Evolutionary conservation across 1,140 invertebrate species (phyloP).

Genomic region (Monochamus saltuarius): DNA sequence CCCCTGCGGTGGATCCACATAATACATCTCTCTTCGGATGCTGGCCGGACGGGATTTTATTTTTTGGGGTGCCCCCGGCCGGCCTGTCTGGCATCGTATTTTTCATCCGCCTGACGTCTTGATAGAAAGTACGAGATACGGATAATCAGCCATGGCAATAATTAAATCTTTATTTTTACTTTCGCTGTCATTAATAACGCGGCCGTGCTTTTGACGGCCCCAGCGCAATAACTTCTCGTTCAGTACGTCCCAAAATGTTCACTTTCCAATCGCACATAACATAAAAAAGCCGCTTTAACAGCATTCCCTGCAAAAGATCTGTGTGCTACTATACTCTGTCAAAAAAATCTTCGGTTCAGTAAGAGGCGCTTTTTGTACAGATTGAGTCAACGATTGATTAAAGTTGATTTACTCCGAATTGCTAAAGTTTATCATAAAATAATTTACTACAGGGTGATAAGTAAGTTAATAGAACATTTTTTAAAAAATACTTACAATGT

Average conservation of each 20-base stretch:
- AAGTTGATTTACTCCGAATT: no score
- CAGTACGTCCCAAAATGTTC: not conserved
- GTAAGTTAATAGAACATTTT: no score
- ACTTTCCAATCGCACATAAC: no score
- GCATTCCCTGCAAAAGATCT: no score
- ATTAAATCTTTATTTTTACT: constrained; percentile 17
- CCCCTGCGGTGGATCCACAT: constrained; percentile 44
- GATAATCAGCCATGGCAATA: constrained; percentile 14
- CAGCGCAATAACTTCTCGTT: not conserved
- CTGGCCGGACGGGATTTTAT: constrained; percentile 21
- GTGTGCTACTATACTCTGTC: no score
- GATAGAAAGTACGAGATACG: constrained; percentile 39
- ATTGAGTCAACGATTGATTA: no score
- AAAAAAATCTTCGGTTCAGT: no score
- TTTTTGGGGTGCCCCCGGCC: constrained; percentile 27
- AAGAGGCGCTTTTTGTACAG: no score
- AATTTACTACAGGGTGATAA: no score
- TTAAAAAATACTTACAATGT: no score
- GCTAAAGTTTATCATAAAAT: no score
- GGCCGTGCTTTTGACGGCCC: not conserved
- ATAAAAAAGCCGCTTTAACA: no score
- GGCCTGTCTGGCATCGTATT: constrained; percentile 39
- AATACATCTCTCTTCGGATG: constrained; percentile 49
- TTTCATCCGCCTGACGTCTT: constrained; percentile 45
- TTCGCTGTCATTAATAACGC: not conserved